Percentiles rank a stretch among this genome's conserved stretches.
phyloP scores from a whole-genome alignment of 2,113 vertebrate species.

The Origma solitaria region DNA sequence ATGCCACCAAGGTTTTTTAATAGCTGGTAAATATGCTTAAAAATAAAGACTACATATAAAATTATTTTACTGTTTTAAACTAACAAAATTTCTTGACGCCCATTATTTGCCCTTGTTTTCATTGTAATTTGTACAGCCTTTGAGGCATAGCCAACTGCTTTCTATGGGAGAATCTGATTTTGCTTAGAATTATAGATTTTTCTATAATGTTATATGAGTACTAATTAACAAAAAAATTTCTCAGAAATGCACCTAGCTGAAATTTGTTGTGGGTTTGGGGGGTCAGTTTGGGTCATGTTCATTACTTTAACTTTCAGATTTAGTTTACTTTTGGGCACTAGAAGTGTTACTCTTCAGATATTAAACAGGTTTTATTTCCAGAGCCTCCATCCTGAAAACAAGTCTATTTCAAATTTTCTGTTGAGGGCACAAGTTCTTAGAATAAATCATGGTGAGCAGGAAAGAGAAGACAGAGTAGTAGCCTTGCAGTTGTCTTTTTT shows the following conservation, averaged over 20 bases:
- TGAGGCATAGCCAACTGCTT: neutral
- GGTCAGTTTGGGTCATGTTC: fast-evolving
- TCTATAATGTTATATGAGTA: neutral
- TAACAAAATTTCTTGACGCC: neutral
- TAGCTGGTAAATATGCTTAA: neutral
- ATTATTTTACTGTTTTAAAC: neutral
- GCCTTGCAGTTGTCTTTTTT: neutral
- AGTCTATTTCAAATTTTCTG: neutral
- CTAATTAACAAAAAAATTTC: neutral
- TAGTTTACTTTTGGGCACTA: neutral
- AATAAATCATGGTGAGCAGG: neutral
- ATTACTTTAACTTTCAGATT: neutral
- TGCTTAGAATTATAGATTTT: neutral
- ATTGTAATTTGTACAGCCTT: neutral
- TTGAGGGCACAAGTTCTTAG: neutral
- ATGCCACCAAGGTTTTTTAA: neutral
- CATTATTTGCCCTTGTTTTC: neutral
- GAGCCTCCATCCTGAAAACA: neutral
- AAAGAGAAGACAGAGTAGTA: neutral
- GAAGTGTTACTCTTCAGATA: neutral
- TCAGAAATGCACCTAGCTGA: neutral
- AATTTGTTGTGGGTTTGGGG: neutral
- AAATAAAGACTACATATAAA: neutral
- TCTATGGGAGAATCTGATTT: neutral
- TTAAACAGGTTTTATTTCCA: neutral